Evolutionary conservation across 2,888 invertebrate genomes (phyloP), one percentile per base, ranked within the genome.

Genomic region (Watsonalla cultraria): DNA sequence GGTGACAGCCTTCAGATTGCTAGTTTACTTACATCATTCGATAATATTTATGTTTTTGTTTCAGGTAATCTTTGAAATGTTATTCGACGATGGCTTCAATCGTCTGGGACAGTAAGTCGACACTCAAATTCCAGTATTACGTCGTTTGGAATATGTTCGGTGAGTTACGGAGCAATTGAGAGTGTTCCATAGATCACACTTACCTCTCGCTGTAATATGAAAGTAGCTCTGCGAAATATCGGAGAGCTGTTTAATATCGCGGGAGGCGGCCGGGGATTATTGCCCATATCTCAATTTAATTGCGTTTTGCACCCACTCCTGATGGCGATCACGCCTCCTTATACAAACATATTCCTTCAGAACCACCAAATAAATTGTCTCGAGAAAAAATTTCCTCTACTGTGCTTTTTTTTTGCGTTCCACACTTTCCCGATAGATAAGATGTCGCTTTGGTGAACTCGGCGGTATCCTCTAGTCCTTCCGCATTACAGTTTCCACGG

Each of bases 261-360:
- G 48, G 50, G 51, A 46, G 50, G 53, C 54, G 53, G 53, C 58
- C 62, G 64, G 66, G 68, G 66, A 69, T 56, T 62, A 24, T 24
- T 24, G 24, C 24, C 60, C 61, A 66, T 64, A 64, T 64, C 61
- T 69, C 71, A 66, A 58, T 55, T 64, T 69, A 65, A 70, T 69
- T 68, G 62, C 69, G 62, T 57, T 53, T 46, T 55, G 0, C 11
- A 39, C 46, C n/a, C 45, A 48, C 14, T 47, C 46, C 35, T 45
- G 51, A 39, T 15, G 34, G 45, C 24, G 46, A 9, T 8, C 24
- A 34, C 14, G 6, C 49, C 56, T 57, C 46, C 56, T 45, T 47
- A 53, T 55, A 59, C 55, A 62, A 57, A 56, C 56, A 60, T 59
- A 54, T 61, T 52, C 54, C 54, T 45, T 46, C 48, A 53, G 55